A percentile compares a stretch with the other conserved stretches of the same genome.
phyloP scores from a whole-genome alignment of 1,140 invertebrate species.

The Rhyzopertha dominica region DNA sequence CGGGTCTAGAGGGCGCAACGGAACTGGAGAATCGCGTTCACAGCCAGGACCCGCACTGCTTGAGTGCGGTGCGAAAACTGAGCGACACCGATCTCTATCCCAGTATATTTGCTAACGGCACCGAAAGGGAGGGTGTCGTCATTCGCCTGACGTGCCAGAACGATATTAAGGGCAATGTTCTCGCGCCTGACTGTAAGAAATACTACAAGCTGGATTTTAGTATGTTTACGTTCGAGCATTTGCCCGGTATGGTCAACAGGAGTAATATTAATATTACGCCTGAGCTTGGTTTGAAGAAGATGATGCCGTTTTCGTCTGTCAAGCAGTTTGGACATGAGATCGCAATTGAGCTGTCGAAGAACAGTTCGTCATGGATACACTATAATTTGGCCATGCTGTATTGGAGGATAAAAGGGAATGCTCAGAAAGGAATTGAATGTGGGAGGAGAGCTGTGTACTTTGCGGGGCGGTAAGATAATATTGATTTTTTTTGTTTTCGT shows the following conservation, averaged over 20 bases:
- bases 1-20: slow-evolving; percentile 53
- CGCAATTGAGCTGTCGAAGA: slow-evolving; percentile 59
- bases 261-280: slow-evolving; percentile 58
- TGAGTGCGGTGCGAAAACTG: slow-evolving; percentile 56
- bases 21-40: slow-evolving; percentile 61
- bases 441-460: slow-evolving; percentile 70
- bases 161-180: slow-evolving; percentile 31
- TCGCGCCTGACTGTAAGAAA: slow-evolving; percentile 62
- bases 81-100: slow-evolving; percentile 67
- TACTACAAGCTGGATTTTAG: slow-evolving; percentile 64
- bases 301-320: slow-evolving; percentile 57
- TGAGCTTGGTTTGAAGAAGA: slow-evolving; percentile 61
- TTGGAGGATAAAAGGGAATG: slow-evolving; percentile 77
- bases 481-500: slow-evolving; percentile 31
- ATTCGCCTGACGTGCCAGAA: slow-evolving; percentile 32
- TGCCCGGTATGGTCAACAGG: slow-evolving; percentile 62
- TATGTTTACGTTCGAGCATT: slow-evolving; percentile 76
- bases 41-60: slow-evolving; percentile 62
- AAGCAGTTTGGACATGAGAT: slow-evolving; percentile 64
- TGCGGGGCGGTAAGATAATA: slow-evolving; percentile 61
- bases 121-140: slow-evolving; percentile 37
- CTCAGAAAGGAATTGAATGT: slow-evolving; percentile 76
- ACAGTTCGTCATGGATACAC: slow-evolving; percentile 77
- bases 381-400: slow-evolving; percentile 81
- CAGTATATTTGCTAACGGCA: slow-evolving; percentile 54